Evolutionary conservation across 2,113 vertebrate genomes (phyloP), one percentile per base, ranked within the genome.

Genomic region (Isichthys henryi): DNA sequence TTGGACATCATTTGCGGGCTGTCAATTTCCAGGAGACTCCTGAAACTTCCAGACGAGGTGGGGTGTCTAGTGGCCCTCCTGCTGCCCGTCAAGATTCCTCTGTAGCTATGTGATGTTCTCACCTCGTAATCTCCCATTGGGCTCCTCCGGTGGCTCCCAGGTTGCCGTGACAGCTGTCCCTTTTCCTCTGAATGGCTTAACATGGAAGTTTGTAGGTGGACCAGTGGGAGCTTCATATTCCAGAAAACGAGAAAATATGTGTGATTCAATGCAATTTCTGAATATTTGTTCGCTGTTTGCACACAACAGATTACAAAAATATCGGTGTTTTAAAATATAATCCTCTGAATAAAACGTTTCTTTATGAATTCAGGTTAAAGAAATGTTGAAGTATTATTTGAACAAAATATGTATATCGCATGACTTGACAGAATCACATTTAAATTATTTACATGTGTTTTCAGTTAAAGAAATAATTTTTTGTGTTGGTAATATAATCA

Each of bases 71-170:
- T 8, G 23, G 2, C 23, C 21, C 70, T 39, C 70, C 70, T 31
- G 31, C 21, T 49, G 21, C 7, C 43, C 23, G 5, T 50, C 84
- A 27, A 11, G 43, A 27, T 86, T 45, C 17, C 45, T 46, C 45
- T 49, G 43, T 15, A 87, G 35, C 31, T 5, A 3, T 62, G 1
- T 2, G 39, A 23, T 21, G 35, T 17, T 23, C 49, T 90, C 93
- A 99, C 98, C 98, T 98, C 97, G 97, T 90, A 99, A 96, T 93
- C 95, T 97, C 70, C 98, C 98, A 93, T 98, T 97, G 0, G 96
- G 95, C 91, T 99, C 97, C 87, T 97, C 96, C 87, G 99, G 97
- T 11, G 96, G 95, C 70, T 99, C 97, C 98, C 98, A 99, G 50
- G 97, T 97, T 56, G 96, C 97, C 27, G 95, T 96, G 88, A 98